Base-by-base conservation (phyloP, 2,113 vertebrate species). In the Felis chaus region DNA sequence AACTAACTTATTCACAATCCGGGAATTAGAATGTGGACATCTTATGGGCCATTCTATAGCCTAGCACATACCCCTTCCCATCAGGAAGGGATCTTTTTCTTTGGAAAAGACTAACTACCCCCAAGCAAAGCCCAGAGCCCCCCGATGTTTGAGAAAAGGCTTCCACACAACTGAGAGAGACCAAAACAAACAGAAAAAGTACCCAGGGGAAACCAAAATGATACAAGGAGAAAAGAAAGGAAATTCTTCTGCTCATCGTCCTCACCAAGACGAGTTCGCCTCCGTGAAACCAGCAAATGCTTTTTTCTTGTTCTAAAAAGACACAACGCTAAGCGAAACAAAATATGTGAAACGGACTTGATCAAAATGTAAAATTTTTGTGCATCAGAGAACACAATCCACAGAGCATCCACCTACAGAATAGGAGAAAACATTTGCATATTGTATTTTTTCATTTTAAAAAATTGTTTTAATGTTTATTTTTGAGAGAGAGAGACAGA, bases 41-140 rank as follows among this genome's bases (percentile, higher is more conserved):
- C 5, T 16, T 13, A 2, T 21, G 29, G 36, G 18, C n/a, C 65
- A 23, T 18, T 36, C 13, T 36, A 53, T 16, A 33, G 36, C 39
- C 39, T 6, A 19, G 11, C 25, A 23, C 3, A 0, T 3, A 33
- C 31, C 10, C 21, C 15, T 13, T 5, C 11, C 11, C 36, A 7
- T 11, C 27, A 2, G 41, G 5, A 57, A 14, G 6, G 39, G 89
- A 33, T 1, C 25, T 18, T 55, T 63, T 31, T 90, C n/a, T 69
- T 33, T 2, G 21, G 41, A 11, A 68, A 65, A 69, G 29, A 23
- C 48, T 1, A 61, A 36, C 13, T 11, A 14, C 63, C 53, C 53
- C 12, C 55, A 48, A 84, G 84, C 68, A 80, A 76, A 87, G 25
- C 21, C 11, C 31, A 29, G n/a, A 23, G 16, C 7, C 3, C 39